Base-by-base conservation (phyloP, 2,797 vertebrate species). In the Psittacula derbiana region DNA sequence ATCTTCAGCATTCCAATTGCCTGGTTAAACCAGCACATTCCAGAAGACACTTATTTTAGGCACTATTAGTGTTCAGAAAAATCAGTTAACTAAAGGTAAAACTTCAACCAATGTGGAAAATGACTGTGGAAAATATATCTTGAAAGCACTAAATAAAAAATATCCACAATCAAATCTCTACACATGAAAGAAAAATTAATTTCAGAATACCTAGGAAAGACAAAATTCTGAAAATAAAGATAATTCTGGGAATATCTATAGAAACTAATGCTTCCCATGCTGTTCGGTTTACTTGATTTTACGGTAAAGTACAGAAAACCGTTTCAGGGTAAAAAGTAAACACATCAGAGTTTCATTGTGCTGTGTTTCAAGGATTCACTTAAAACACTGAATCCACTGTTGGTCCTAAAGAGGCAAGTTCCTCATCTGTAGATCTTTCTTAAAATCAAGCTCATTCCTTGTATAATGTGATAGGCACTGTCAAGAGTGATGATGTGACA, bases 131-230 rank as follows among this genome's bases (percentile, higher is more conserved):
- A 85, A 86, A 40, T 16, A 10, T 33, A 24, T 66, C 60, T 46
- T 11, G 5, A 88, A 40, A 60, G 30, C 12, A 70, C 23, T 53
- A 47, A 25, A 41, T 19, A 61, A 72, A 75, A 71, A 66, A 50
- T 18, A 85, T 76, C 18, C 16, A 65, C 2, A 4, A 81, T 19
- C 15, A 78, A 47, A 62, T 23, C 15, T 30, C 6, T n/a, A 58
- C 1, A 6, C 0, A 0, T 5, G 16, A 58, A 75, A 57, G 16
- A 24, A 10, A 83, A 80, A 41, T 5, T 30, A 40, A 62, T 30
- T 83, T 55, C 61, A 41, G 46, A 91, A 75, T 17, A 53, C 9
- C 15, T 10, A 38, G 8, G 16, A 80, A 74, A 76, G 18, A 43
- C 5, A 72, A 73, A 64, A 46, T 12, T 55, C 55, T 67, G 11